Evolutionary conservation across 1,140 invertebrate genomes (phyloP).

Genomic region (Euura saliciscinereae): DNA sequence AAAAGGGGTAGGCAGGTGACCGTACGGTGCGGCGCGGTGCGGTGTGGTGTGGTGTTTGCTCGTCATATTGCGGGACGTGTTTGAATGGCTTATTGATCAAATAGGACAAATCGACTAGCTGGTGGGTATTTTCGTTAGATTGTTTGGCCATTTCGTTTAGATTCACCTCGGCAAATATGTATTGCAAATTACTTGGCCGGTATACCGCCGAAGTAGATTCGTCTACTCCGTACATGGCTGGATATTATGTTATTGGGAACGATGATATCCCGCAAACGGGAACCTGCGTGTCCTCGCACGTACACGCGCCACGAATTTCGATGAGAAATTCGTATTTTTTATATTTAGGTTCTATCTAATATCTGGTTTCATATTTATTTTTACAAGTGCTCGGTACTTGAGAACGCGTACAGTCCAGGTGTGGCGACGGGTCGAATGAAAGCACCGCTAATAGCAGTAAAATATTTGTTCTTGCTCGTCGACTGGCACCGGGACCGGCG

Average conservation of each 20-base stretch:
- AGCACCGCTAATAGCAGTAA: conserved; percentile 32
- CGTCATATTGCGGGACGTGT: conserved; percentile 2
- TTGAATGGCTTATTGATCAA: conserved; percentile 7
- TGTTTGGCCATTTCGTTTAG: background rate
- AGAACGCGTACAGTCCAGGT: background rate
- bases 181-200: background rate
- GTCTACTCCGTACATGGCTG: background rate
- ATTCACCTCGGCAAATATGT: background rate
- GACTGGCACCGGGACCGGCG: conserved; percentile 5
- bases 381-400: too few species aligned
- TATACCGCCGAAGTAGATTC: background rate
- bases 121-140: background rate
- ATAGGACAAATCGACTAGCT: background rate
- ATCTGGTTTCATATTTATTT: too few species aligned
- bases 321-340: too few species aligned
- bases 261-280: too few species aligned
- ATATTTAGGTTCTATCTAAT: too few species aligned
- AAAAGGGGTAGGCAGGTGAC: background rate
- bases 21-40: background rate
- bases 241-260: too few species aligned
- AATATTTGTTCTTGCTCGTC: conserved; percentile 29
- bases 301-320: too few species aligned
- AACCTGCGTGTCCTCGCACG: too few species aligned
- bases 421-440: background rate
- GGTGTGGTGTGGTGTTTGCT: background rate